A percentile compares a stretch with the other conserved stretches of the same genome.
Conservation (phyloP, 2,113 vertebrate species). For the Chionodraco myersi region DNA sequence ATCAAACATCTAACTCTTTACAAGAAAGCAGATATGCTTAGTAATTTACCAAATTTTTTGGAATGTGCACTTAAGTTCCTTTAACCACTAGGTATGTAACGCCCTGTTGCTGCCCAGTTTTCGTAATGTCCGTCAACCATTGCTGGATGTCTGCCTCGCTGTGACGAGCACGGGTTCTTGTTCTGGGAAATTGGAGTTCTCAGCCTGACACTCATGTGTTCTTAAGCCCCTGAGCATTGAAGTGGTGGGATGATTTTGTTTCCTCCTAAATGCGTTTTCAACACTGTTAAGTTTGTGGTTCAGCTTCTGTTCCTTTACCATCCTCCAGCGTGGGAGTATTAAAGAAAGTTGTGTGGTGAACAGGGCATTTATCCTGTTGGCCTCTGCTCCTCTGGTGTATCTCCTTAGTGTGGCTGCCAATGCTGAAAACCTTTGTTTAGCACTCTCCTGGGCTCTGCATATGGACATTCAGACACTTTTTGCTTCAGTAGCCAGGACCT, state of each 20-base stretch:
- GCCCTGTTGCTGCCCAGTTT: background rate
- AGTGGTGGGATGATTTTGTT: background rate
- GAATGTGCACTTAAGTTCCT: background rate
- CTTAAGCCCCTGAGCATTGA: background rate
- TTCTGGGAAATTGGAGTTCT: background rate
- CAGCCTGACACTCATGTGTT: background rate
- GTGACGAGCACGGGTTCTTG: background rate
- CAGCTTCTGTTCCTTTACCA: constrained; percentile 9
- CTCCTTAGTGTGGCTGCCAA: constrained; percentile 34
- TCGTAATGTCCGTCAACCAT: background rate
- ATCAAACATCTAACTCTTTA: background rate
- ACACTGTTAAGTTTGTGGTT: constrained; percentile 5
- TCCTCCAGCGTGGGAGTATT: constrained; percentile 20
- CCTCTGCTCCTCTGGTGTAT: constrained; percentile 31
- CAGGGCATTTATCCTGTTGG: constrained; percentile 40
- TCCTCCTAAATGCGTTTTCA: constrained; percentile 1
- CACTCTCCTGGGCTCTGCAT: constrained; percentile 24
- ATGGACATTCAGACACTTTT: constrained; percentile 36
- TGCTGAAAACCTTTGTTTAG: constrained; percentile 26
- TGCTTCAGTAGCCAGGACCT: constrained; percentile 20
- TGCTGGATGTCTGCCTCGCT: background rate
- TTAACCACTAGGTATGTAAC: background rate
- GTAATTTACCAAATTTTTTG: too few relatives aligned
- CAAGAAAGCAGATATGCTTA: too few relatives aligned
- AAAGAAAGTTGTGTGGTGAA: constrained; percentile 27